phyloP scores from a whole-genome alignment of 2,797 vertebrate genomes.

The Urophycis tenuis region DNA sequence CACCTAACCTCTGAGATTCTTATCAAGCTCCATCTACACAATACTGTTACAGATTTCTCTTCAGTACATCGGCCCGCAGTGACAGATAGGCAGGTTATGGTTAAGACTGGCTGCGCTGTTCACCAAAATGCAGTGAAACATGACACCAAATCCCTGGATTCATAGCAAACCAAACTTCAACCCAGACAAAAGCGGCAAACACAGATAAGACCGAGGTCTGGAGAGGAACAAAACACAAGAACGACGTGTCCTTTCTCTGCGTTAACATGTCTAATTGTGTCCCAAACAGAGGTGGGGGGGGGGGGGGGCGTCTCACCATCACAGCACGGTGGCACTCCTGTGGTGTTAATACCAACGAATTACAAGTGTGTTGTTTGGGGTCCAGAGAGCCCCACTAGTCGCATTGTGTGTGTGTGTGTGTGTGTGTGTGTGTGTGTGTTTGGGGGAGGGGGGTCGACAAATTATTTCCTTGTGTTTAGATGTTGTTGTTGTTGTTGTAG shows the following conservation, averaged over 20 bases:
- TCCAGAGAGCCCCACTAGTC: background rate
- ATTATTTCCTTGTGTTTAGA: background rate
- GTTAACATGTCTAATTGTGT: background rate
- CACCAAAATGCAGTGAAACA: constrained; percentile 34
- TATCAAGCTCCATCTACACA: constrained; percentile 4
- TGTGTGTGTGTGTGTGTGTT: background rate
- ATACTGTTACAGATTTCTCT: constrained; percentile 16
- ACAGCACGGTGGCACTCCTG: background rate
- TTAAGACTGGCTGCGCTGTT: constrained; percentile 21
- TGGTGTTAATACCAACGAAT: background rate
- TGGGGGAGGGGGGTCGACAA: background rate
- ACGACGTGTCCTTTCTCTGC: constrained; percentile 6
- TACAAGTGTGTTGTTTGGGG: background rate
- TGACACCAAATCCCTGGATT: constrained; percentile 15
- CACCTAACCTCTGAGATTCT: constrained; percentile 54
- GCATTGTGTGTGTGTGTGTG: background rate
- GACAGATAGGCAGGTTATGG: constrained; percentile 14
- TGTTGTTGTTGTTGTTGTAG: background rate
- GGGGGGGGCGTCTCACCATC: background rate
- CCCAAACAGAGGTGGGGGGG: background rate
- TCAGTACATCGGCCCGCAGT: constrained; percentile 13
- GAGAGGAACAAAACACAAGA: constrained; percentile 8
- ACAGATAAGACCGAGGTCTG: constrained; percentile 37
- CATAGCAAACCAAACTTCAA: background rate
- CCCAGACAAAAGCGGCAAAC: constrained; percentile 13